Evolutionary conservation across 2,797 vertebrate genomes (phyloP).

Genomic region (Delichon dasypus): DNA sequence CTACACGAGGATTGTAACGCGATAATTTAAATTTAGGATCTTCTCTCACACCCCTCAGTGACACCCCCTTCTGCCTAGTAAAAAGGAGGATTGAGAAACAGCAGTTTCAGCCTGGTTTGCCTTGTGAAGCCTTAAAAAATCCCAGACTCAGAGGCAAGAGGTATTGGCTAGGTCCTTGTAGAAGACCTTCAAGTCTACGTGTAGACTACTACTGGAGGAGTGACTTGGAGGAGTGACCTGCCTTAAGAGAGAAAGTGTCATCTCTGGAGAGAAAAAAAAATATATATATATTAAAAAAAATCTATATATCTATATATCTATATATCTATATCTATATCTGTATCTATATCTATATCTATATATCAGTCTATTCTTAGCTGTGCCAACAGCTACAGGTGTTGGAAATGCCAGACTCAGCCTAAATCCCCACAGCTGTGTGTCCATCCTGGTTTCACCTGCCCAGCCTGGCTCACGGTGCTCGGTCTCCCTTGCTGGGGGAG

Average conservation of each 20-base stretch:
- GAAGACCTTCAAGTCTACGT: not conserved
- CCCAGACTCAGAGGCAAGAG: not conserved
- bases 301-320: too few species aligned
- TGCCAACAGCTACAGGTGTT: not conserved
- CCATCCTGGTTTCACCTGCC: not conserved
- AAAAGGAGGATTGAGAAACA: not conserved
- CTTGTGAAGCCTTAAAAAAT: not conserved
- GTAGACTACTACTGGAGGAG: too few species aligned
- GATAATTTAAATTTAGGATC: not conserved
- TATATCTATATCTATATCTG: too few species aligned
- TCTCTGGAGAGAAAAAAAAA: not conserved
- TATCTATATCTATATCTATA: too few species aligned
- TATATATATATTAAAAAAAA: too few species aligned
- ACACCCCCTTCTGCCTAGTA: not conserved
- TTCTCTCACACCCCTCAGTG: not conserved
- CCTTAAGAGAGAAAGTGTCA: not conserved
- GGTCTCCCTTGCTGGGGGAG: not conserved
- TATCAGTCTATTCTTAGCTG: not conserved
- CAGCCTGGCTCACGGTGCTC: not conserved
- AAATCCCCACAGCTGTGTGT: not conserved
- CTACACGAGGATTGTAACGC: not conserved
- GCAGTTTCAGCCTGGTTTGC: not conserved
- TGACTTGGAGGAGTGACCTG: not conserved
- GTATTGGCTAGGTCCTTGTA: not conserved
- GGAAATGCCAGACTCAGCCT: not conserved